Conservation (phyloP, 2,113 vertebrate species). For the Megaceryle maxima region DNA sequence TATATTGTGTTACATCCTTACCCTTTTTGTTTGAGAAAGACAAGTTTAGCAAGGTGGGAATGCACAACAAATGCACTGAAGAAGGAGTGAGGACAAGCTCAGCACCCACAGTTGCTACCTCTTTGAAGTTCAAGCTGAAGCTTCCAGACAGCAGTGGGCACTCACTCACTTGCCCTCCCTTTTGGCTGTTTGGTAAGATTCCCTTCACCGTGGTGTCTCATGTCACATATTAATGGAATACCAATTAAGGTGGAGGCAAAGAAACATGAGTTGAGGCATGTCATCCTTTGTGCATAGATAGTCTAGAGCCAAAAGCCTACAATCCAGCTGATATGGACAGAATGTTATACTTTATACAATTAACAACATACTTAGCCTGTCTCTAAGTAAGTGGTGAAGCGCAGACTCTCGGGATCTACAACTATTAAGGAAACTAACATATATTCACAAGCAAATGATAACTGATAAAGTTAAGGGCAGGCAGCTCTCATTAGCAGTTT, state of each 20-base stretch:
- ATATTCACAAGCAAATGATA: background rate
- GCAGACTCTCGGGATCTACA: background rate
- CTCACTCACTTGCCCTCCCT: background rate
- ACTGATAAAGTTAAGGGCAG: background rate
- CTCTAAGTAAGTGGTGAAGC: background rate
- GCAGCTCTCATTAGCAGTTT: background rate
- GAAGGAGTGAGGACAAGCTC: background rate
- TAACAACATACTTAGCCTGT: background rate
- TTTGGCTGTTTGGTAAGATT: background rate
- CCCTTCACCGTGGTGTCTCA: background rate
- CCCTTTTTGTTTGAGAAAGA: background rate
- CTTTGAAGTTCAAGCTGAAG: background rate
- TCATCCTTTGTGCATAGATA: accelerated
- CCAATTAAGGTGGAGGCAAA: background rate
- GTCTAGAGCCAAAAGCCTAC: background rate
- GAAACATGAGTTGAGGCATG: background rate
- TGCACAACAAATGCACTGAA: background rate
- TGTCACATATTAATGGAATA: accelerated
- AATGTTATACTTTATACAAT: background rate
- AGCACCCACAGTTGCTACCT: background rate
- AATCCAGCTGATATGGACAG: background rate
- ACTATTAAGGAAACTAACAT: background rate
- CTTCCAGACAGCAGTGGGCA: background rate
- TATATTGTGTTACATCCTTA: background rate
- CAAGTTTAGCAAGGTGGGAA: background rate